Percentiles rank a stretch among this genome's conserved stretches.
Conservation (phyloP, 2,888 invertebrate genomes). For the Chironomus tentans region DNA sequence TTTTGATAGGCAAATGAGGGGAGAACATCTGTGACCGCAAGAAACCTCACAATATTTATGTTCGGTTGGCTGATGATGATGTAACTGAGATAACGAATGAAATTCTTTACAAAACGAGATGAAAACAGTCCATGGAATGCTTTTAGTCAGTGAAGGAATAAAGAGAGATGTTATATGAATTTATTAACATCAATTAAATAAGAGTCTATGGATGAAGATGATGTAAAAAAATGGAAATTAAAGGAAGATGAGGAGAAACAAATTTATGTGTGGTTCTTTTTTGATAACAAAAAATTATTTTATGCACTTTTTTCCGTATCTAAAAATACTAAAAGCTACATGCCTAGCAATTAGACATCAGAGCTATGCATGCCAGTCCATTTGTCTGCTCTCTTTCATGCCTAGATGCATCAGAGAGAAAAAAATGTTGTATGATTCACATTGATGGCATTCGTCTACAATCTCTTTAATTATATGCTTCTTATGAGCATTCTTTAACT, state of each 20-base stretch:
- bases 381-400: too few relatives aligned
- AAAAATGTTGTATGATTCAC: not conserved
- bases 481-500: not conserved
- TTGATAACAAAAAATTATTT: not conserved
- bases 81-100: not conserved
- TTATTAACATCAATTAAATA: not conserved
- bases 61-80: not conserved
- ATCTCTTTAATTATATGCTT: conserved; percentile 2
- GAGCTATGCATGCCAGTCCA: too few relatives aligned
- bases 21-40: not conserved
- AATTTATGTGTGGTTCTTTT: not conserved
- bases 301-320: not conserved
- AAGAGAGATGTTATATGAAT: not conserved
- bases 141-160: not conserved
- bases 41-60: not conserved
- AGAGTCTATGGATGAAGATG: not conserved
- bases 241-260: not conserved
- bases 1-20: not conserved
- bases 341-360: too few relatives aligned
- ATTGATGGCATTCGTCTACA: conserved; percentile 1
- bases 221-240: not conserved
- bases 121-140: not conserved
- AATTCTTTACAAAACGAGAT: not conserved
- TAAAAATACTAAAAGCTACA: too few relatives aligned
- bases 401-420: too few relatives aligned